Evolutionary conservation across 2,888 invertebrate genomes (phyloP).

Genomic region (Callinectes sapidus): DNA sequence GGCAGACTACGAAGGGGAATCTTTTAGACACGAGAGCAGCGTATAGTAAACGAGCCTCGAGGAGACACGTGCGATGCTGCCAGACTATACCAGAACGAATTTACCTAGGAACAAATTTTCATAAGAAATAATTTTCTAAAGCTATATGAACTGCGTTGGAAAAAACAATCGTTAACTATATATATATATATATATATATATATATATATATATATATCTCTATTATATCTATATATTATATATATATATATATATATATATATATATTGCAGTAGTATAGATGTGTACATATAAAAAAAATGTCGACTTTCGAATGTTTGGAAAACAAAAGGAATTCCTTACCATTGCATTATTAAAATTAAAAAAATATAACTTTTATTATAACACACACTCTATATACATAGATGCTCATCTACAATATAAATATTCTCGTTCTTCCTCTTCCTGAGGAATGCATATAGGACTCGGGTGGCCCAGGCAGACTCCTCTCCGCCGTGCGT

Average conservation of each 20-base stretch:
- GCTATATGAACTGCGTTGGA: conserved; percentile 7
- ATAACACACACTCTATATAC: conserved; percentile 33
- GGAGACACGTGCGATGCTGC: not conserved
- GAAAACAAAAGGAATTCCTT: not conserved
- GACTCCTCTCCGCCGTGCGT: not conserved
- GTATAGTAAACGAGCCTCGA: conserved; percentile 40
- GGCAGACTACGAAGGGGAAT: conserved; percentile 42
- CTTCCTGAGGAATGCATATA: not conserved
- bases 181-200: conserved; percentile 49
- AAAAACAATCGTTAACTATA: conserved; percentile 21
- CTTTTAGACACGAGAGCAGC: conserved; percentile 56
- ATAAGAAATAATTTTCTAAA: conserved; percentile 2
- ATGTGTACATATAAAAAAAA: conserved; percentile 4
- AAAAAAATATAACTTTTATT: conserved; percentile 3
- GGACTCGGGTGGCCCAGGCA: conserved; percentile 8
- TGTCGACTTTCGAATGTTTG: conserved; percentile 3
- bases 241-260: conserved; percentile 53
- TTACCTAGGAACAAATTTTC: not conserved
- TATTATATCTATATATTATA: conserved; percentile 51
- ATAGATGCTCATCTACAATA: conserved; percentile 36
- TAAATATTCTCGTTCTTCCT: not conserved
- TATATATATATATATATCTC: conserved; percentile 45
- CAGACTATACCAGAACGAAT: not conserved
- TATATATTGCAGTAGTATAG: conserved; percentile 43
- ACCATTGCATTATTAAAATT: conserved; percentile 8